Evolutionary conservation across 2,797 vertebrate species (phyloP).

Genomic region (Sebastes ruberrimus): DNA sequence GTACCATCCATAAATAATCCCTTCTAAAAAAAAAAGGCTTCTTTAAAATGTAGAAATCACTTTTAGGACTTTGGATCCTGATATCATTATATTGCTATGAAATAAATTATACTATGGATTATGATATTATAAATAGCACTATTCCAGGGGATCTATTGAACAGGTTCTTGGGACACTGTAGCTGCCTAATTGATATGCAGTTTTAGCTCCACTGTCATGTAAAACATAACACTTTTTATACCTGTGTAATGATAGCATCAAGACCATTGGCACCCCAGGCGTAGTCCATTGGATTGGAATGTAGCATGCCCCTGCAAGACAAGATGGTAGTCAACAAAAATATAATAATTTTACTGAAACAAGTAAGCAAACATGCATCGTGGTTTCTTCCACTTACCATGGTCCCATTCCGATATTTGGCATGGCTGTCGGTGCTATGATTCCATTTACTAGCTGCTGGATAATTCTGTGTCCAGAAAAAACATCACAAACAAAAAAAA

Average conservation of each 20-base stretch:
- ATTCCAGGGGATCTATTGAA: neutral
- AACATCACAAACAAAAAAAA: neutral
- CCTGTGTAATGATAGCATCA: conserved; percentile 98
- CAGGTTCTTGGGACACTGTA: neutral
- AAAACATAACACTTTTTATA: conserved; percentile 58
- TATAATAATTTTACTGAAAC: neutral
- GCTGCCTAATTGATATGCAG: neutral
- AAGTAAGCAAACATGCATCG: neutral
- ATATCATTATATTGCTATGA: neutral
- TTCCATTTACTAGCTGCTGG: conserved; percentile 96
- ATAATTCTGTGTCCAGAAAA: conserved; percentile 88
- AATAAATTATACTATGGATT: neutral
- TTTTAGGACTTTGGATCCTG: neutral
- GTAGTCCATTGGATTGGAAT: conserved; percentile 98
- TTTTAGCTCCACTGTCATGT: neutral
- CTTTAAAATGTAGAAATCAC: neutral
- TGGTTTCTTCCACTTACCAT: conserved; percentile 83
- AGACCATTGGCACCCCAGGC: conserved; percentile 97
- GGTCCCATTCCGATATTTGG: conserved; percentile 93
- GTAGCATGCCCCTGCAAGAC: conserved; percentile 91
- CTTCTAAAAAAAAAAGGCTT: neutral
- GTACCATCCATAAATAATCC: neutral
- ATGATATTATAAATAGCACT: neutral
- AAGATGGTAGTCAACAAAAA: neutral
- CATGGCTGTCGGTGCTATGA: conserved; percentile 96